A percentile compares a stretch with the other conserved stretches of the same genome.
Evolutionary conservation across 2,113 vertebrate genomes (phyloP).

Genomic region (Noctilio leporinus): DNA sequence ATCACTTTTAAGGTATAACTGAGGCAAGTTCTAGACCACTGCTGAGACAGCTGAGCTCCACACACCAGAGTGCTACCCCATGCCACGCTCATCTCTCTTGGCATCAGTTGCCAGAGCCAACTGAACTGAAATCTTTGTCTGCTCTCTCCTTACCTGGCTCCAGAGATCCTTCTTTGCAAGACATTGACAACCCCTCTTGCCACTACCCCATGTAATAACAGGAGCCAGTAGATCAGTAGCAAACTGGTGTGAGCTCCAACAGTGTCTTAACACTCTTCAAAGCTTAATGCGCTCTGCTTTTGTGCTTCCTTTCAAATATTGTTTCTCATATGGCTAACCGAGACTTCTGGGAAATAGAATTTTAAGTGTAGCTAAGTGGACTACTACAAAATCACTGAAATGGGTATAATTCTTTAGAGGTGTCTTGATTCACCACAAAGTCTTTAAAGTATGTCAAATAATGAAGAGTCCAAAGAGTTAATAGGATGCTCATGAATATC

Average conservation of each 20-base stretch:
- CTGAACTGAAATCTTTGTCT: too few relatives aligned
- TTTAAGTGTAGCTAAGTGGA: neutral
- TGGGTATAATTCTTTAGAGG: neutral
- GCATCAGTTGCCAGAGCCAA: too few relatives aligned
- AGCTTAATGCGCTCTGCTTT: neutral
- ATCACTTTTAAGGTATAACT: too few relatives aligned
- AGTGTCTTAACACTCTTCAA: neutral
- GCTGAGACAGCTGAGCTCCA: too few relatives aligned
- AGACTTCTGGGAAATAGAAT: neutral
- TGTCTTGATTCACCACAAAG: neutral
- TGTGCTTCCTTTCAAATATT: neutral
- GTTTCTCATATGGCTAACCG: neutral
- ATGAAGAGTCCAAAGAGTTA: neutral
- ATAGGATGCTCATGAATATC: neutral
- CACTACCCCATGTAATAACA: neutral
- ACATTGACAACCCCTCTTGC: too few relatives aligned
- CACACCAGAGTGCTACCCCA: too few relatives aligned
- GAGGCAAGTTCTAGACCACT: too few relatives aligned
- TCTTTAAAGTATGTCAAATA: neutral
- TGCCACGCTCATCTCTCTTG: too few relatives aligned
- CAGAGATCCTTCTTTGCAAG: too few relatives aligned
- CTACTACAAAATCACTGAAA: neutral
- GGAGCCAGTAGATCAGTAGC: neutral
- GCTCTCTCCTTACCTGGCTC: too few relatives aligned
- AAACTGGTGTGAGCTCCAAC: neutral